Evolutionary conservation across 2,888 invertebrate species (phyloP).

Genomic region (Icerya purchasi): DNA sequence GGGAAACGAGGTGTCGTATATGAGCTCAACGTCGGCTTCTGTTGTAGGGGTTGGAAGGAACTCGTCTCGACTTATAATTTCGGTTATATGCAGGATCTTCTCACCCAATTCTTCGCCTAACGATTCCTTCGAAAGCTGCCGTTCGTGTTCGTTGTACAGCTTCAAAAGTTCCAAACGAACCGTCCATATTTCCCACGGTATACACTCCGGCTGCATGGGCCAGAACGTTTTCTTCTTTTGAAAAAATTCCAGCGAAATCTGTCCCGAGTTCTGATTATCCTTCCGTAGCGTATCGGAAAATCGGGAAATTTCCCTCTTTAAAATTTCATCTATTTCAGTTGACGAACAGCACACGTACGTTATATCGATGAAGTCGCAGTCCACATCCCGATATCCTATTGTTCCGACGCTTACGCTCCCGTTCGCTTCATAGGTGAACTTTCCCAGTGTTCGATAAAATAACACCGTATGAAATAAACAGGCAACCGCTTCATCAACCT

Average conservation of each 20-base stretch:
- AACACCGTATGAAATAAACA: conserved; percentile 80
- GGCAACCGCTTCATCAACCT: conserved; percentile 77
- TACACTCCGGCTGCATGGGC: conserved; percentile 75
- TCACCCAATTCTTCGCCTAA: conserved; percentile 74
- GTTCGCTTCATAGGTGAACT: conserved; percentile 74
- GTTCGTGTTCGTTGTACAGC: conserved; percentile 64
- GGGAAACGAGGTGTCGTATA: conserved; percentile 79
- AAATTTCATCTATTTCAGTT: conserved; percentile 43
- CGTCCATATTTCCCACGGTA: conserved; percentile 98
- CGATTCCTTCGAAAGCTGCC: conserved; percentile 67
- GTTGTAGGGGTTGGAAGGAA: conserved; percentile 91
- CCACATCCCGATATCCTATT: conserved; percentile 85
- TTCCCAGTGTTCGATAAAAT: conserved; percentile 73
- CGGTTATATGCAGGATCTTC: conserved; percentile 82
- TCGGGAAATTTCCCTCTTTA: conserved; percentile 50
- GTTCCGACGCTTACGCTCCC: conserved; percentile 89
- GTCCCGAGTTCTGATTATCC: conserved; percentile 44
- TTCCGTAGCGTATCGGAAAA: conserved; percentile 57
- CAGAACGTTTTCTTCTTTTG: conserved; percentile 75
- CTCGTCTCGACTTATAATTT: conserved; percentile 85
- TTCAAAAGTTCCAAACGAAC: conserved; percentile 72
- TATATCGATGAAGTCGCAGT: conserved; percentile 94
- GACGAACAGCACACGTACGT: conserved; percentile 87
- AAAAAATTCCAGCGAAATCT: conserved; percentile 86
- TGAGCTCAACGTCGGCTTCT: conserved; percentile 71